These are phyloP conservation scores for Acanthacorydalis orientalis DNA, from an alignment of 2,888 invertebrate genomes.

Conservation along the genomic window DNA sequence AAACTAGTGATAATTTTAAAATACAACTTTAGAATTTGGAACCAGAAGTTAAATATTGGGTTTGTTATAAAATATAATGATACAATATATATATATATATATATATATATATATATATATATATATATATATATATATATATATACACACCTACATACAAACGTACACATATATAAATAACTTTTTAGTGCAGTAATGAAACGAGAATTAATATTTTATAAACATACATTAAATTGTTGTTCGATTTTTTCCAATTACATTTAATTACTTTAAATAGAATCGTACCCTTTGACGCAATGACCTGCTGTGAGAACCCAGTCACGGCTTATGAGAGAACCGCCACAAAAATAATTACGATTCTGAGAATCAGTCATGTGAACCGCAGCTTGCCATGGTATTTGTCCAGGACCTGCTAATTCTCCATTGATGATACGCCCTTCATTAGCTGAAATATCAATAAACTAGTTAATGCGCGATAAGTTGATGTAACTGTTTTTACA, in stretches of 20 bases:
- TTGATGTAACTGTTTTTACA: no score
- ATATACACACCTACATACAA: no score
- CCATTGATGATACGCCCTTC: conserved; percentile 14
- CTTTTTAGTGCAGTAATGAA: not conserved
- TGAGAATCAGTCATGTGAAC: conserved; percentile 8
- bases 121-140: no score
- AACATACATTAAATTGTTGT: not conserved
- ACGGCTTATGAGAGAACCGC: conserved; percentile 13
- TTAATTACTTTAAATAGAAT: not conserved
- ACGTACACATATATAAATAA: not conserved
- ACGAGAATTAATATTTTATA: not conserved
- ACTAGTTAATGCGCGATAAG: no score
- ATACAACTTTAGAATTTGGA: no score
- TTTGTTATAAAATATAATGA: no score
- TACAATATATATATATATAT: no score
- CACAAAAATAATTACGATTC: conserved; percentile 11
- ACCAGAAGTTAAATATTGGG: no score
- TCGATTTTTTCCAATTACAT: not conserved
- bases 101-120: no score
- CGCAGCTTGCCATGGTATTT: conserved; percentile 18
- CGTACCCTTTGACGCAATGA: conserved; percentile 14
- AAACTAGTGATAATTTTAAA: no score
- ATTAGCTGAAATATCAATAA: no score
- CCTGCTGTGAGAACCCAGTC: conserved; percentile 15
- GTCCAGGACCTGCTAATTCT: conserved; percentile 12